Evolutionary conservation across 1,140 invertebrate genomes (phyloP).

Genomic region (Diorhabda carinulata): DNA sequence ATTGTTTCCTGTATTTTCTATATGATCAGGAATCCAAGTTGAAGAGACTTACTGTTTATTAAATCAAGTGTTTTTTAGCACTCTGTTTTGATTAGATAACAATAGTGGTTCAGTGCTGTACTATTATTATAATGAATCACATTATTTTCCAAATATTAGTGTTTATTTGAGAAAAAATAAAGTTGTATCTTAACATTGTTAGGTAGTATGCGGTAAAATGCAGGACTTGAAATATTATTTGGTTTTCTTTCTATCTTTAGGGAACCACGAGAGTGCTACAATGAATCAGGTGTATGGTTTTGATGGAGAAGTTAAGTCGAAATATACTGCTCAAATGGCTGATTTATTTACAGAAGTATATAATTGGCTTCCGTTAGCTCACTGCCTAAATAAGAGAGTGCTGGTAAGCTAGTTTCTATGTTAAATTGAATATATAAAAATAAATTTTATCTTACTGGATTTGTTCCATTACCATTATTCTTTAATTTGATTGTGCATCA

Average conservation of each 20-base stretch:
- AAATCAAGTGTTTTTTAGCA: no score
- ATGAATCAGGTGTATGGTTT: conserved; percentile 99
- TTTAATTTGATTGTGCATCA: not conserved
- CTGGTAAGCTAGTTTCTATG: conserved; percentile 58
- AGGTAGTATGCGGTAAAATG: no score
- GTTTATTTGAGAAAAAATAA: no score
- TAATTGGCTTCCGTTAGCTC: conserved; percentile 93
- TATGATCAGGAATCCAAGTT: no score
- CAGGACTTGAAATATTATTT: no score
- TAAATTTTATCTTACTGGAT: not conserved
- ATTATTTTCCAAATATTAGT: no score
- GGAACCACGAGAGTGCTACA: conserved; percentile 95
- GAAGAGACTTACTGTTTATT: no score
- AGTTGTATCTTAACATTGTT: no score
- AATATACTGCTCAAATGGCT: conserved; percentile 92
- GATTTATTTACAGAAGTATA: conserved; percentile 98
- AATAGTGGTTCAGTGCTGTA: no score
- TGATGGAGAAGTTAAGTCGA: conserved; percentile 94
- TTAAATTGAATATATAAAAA: not conserved
- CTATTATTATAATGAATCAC: no score
- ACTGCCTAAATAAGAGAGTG: conserved; percentile 90
- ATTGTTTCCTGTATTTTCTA: no score
- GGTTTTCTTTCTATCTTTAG: conserved; percentile 51
- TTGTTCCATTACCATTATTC: conserved; percentile 22
- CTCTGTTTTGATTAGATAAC: no score